A percentile compares a stretch with the other conserved stretches of the same genome.
Conservation (phyloP, 2,888 invertebrate species). For the Pomacea canaliculata region DNA sequence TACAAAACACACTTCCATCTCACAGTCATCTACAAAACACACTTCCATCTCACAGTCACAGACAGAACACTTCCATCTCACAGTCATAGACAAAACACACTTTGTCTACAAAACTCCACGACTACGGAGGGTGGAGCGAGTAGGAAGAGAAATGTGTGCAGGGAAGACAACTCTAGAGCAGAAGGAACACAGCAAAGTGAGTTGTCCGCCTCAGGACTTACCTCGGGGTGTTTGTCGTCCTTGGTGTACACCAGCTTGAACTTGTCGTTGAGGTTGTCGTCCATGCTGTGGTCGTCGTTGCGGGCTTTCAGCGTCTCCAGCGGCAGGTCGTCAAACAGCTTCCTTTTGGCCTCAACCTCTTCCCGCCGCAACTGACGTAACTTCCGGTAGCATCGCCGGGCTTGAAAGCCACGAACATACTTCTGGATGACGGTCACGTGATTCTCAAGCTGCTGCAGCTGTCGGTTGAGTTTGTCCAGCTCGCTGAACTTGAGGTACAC, state of each 20-base stretch:
- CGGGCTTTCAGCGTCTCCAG: conserved; percentile 27
- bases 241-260: conserved; percentile 27
- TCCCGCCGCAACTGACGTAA: conserved; percentile 17
- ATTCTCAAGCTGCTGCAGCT: conserved; percentile 31
- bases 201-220: background rate
- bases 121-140: too few relatives aligned
- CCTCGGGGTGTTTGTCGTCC: conserved; percentile 25
- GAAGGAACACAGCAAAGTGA: too few relatives aligned
- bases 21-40: too few relatives aligned
- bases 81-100: background rate
- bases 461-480: conserved; percentile 35
- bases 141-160: too few relatives aligned
- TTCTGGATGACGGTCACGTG: conserved; percentile 38
- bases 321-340: conserved; percentile 31
- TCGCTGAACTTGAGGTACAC: conserved; percentile 30
- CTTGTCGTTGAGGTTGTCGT: conserved; percentile 27
- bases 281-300: conserved; percentile 18
- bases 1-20: too few relatives aligned
- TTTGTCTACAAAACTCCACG: background rate
- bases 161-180: too few relatives aligned
- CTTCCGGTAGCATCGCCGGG: conserved; percentile 28
- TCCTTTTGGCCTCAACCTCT: conserved; percentile 6
- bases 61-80: background rate
- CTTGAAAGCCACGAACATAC: conserved; percentile 38
- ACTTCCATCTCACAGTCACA: too few relatives aligned